Percentiles rank a stretch among this genome's conserved stretches.
Evolutionary conservation across 2,797 vertebrate genomes (phyloP).

Genomic region (Oryzias sinensis): DNA sequence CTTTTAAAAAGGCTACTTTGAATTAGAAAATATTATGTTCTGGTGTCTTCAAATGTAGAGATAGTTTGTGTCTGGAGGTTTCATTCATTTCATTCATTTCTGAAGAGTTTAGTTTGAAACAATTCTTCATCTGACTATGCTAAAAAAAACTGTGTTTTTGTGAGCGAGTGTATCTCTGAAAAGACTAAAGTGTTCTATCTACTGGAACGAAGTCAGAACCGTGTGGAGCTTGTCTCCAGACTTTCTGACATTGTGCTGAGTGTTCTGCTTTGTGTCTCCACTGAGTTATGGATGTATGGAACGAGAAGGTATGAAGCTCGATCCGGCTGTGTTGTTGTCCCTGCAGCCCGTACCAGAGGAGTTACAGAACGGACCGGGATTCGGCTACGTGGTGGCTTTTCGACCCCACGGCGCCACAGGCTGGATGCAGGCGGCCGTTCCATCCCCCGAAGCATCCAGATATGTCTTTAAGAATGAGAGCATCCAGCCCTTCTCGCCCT

Average conservation of each 20-base stretch:
- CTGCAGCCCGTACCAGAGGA: conserved; percentile 93
- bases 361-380: conserved; percentile 91
- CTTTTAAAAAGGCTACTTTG: too few relatives aligned
- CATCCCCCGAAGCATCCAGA: conserved; percentile 86
- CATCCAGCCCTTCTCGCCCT: conserved; percentile 92
- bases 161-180: conserved; percentile 25
- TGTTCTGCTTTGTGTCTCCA: conserved; percentile 9
- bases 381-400: conserved; percentile 96
- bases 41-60: too few relatives aligned
- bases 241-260: conserved; percentile 35
- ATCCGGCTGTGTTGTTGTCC: neutral
- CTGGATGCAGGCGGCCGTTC: conserved; percentile 97
- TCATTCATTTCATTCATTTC: too few relatives aligned
- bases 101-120: neutral
- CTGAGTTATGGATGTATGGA: neutral
- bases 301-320: neutral
- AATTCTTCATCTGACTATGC: neutral
- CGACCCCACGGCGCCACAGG: conserved; percentile 85
- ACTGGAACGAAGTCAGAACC: conserved; percentile 42
- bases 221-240: conserved; percentile 40
- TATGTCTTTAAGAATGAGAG: conserved; percentile 96
- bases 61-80: too few relatives aligned
- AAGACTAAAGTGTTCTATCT: conserved; percentile 20
- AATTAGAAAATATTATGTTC: too few relatives aligned
- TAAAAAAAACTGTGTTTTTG: neutral